A percentile compares a stretch with the other conserved stretches of the same genome.
These are phyloP conservation scores for Luperina testacea DNA, from an alignment of 2,888 invertebrate species.

Conservation along the genomic window DNA sequence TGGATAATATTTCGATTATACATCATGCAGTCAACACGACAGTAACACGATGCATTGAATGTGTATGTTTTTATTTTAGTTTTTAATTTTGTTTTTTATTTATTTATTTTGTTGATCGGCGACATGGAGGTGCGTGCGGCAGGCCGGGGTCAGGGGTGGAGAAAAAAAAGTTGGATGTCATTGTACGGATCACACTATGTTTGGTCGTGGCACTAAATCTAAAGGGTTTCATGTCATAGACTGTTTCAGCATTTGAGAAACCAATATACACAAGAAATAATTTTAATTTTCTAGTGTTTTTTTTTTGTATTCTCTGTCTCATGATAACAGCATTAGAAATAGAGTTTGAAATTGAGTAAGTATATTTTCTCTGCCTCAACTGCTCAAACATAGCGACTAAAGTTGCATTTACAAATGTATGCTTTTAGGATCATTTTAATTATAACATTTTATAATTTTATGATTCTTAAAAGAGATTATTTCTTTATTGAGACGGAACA, in stretches of 20 bases:
- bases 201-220: conserved; percentile 83
- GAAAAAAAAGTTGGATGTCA: conserved; percentile 89
- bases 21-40: conserved; percentile 90
- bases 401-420: conserved; percentile 83
- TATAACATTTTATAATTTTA: conserved; percentile 70
- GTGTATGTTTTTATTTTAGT: conserved; percentile 84
- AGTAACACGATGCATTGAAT: conserved; percentile 87
- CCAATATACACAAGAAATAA: conserved; percentile 14
- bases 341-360: conserved; percentile 20
- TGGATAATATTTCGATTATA: conserved; percentile 82
- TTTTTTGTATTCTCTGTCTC: conserved; percentile 14
- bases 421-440: conserved; percentile 77
- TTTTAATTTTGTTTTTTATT: conserved; percentile 68
- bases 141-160: conserved; percentile 86
- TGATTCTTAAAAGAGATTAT: conserved; percentile 82
- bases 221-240: conserved; percentile 73
- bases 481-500: conserved; percentile 77
- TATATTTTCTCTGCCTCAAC: conserved; percentile 70
- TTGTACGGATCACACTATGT: conserved; percentile 88
- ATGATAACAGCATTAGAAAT: conserved; percentile 4
- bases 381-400: conserved; percentile 77
- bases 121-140: conserved; percentile 88
- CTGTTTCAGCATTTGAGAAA: conserved; percentile 74
- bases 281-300: background rate
- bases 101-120: conserved; percentile 83